Evolutionary conservation across 2,113 vertebrate species (phyloP), one percentile per base, ranked within the genome.

Genomic region (Trinectes maculatus): DNA sequence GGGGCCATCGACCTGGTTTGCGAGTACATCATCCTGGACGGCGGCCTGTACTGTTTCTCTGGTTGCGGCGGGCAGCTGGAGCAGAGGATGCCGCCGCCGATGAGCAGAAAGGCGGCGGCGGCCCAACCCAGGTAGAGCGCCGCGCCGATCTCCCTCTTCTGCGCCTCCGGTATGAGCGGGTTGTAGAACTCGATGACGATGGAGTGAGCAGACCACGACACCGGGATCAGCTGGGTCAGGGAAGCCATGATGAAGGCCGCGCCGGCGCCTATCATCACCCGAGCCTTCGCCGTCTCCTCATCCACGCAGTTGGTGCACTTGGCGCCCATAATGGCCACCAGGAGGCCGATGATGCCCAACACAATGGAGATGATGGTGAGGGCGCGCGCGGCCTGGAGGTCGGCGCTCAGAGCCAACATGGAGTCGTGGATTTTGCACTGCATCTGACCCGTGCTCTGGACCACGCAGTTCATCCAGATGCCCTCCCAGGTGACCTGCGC

Each of bases 301-400:
- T 95, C 94, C 52, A 98, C 89, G 26, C 96, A 99, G 79, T 92
- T 94, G 69, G 97, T 99, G 82, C 96, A 99, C 87, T 98, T 95
- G 10, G 95, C 95, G 0, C 96, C 97, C 73, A 93, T 86, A 0
- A 95, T 87, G 51, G 96, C 93, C 53, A 95, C 83, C 70, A 98
- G 19, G 3, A 96, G 42, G 24, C 94, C 96, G 5, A 96, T 7
- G 4, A 93, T 49, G 0, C 92, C 94, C 89, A 97, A 22, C 31
- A 98, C 68, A 4, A 98, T 95, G 65, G 95, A 84, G n/a, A 97
- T 91, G 46, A 98, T 73, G 0, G 93, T 86, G 60, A 99, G 90
- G 15, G 96, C 96, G 0, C 97, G 93, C 2, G 96, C 95, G 0
- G 95, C 96, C 86, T 99, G 96, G n/a, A 97, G 86, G 63, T 98